Conservation (phyloP, 2,113 vertebrate species). For the Phylloscopus trochilus region DNA sequence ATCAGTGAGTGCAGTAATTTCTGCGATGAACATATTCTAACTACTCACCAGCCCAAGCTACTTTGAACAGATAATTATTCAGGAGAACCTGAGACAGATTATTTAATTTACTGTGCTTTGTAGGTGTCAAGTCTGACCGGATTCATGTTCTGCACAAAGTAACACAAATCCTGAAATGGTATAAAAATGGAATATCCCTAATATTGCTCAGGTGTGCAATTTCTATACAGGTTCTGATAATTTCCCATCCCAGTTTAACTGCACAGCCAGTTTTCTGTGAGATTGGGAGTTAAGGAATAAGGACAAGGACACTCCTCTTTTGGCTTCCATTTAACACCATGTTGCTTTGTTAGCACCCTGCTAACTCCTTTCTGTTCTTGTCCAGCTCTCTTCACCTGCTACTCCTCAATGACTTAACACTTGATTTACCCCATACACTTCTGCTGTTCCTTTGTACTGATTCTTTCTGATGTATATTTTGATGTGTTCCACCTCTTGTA, state of each 20-base stretch:
- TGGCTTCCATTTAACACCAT: background rate
- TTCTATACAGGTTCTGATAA: background rate
- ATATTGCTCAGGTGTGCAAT: background rate
- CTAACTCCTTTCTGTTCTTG: background rate
- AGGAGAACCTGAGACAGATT: background rate
- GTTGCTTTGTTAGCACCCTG: background rate
- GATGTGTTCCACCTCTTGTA: background rate
- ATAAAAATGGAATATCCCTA: background rate
- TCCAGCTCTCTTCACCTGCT: background rate
- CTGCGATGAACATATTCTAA: background rate
- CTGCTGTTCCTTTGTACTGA: background rate
- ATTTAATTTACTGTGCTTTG: background rate
- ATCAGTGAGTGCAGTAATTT: background rate
- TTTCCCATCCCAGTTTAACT: background rate
- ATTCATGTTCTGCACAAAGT: background rate
- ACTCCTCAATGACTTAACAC: background rate
- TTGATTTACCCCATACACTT: background rate
- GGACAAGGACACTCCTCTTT: accelerated
- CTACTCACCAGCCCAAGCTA: background rate
- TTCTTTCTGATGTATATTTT: background rate
- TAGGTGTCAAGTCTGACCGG: accelerated
- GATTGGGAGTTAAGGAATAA: background rate
- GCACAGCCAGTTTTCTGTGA: background rate
- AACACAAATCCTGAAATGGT: background rate
- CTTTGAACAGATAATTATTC: background rate